Evolutionary conservation across 1,140 invertebrate species (phyloP), one percentile per base, ranked within the genome.

Genomic region (Leguminivora glycinivorella): DNA sequence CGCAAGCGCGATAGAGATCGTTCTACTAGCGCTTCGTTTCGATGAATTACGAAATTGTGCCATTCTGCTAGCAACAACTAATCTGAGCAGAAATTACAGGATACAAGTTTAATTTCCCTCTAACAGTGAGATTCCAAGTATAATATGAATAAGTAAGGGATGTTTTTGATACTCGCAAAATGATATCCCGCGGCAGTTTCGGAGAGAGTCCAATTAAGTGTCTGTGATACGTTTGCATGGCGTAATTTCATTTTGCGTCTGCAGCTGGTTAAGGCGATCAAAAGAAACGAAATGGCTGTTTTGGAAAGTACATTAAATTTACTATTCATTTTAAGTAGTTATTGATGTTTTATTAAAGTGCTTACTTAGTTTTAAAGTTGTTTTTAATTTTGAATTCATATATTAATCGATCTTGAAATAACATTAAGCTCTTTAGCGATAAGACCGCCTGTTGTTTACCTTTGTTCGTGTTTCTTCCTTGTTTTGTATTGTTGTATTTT

Each of bases 191-290:
- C 68, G 71, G 60, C 70, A 71, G 75, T 66, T 47, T 60, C 31
- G 74, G 69, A 72, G 71, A 69, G 73, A 72, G 70, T 77, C 78
- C 83, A 84, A 82, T 84, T 81, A 84, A 79, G 80, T 84, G 80
- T 81, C 70, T 70, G 76, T 77, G 80, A 85, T 82, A 80, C 67
- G 69, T 58, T 72, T 81, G 73, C 73, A 79, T 77, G 73, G 78
- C 76, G 75, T 75, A 79, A 78, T 81, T 81, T 75, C 72, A 73
- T 82, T 76, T 68, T 70, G 76, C 71, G 75, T 75, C 74, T 78
- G 75, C 81, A 79, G 73, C 73, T 73, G 77, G 72, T 73, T 76
- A 74, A 70, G 73, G 25, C 9, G 26, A 2, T 19, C 25, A 29
- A 60, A 60, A 60, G 58, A 31, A 31, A 63, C n/a, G 26, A 17